Percentiles rank a stretch among this genome's conserved stretches.
phyloP scores from a whole-genome alignment of 2,888 invertebrate species.

The Xestia ashworthii region DNA sequence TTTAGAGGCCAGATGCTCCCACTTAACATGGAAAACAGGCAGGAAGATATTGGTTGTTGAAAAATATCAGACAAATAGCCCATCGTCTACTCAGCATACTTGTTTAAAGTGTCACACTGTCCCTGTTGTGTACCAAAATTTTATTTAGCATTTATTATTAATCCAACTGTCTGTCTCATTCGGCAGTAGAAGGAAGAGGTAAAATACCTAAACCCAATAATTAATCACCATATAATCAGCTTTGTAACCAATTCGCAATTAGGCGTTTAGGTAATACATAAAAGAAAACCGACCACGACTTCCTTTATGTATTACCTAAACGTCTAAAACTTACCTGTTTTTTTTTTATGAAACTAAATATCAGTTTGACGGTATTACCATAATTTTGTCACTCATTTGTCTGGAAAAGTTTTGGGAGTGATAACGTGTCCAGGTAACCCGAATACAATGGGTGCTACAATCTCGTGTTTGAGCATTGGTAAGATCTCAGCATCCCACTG shows the following conservation, averaged over 20 bases:
- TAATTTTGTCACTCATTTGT: neutral
- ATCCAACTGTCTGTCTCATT: slow-evolving; percentile 33
- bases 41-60: no score
- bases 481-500: neutral
- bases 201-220: neutral
- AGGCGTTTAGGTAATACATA: neutral
- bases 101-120: neutral
- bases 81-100: neutral
- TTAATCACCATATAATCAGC: neutral
- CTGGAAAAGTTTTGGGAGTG: neutral
- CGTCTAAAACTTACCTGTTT: no score
- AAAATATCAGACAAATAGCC: neutral
- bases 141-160: slow-evolving; percentile 14
- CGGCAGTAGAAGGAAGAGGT: slow-evolving; percentile 27
- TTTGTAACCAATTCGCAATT: neutral
- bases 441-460: neutral
- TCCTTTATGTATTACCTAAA: no score
- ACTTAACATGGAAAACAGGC: no score
- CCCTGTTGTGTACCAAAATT: neutral
- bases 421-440: neutral
- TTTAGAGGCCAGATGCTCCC: no score
- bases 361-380: neutral
- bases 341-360: neutral
- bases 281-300: no score
- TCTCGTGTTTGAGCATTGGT: neutral